Percentiles rank a stretch among this genome's conserved stretches.
Evolutionary conservation across 1,140 invertebrate species (phyloP).

Genomic region (Homarus americanus): DNA sequence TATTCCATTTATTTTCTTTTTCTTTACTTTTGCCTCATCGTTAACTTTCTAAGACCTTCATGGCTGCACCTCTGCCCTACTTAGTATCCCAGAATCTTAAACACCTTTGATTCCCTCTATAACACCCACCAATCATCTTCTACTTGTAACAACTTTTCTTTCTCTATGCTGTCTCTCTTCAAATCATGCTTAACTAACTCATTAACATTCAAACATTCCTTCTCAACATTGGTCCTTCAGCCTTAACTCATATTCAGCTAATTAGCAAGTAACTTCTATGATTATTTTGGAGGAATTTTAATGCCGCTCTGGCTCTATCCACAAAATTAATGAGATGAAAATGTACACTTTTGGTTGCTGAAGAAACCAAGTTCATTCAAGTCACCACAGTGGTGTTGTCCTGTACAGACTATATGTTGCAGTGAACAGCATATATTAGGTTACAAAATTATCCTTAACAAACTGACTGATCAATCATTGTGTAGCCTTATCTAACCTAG

Average conservation of each 20-base stretch:
- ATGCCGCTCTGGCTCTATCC: background rate
- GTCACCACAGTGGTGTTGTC: background rate
- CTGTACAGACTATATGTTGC: background rate
- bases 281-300: background rate
- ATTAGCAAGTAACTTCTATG: background rate
- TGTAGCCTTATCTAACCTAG: no score
- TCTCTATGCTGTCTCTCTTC: background rate
- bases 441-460: background rate
- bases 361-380: background rate
- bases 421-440: background rate
- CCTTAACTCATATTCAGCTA: background rate
- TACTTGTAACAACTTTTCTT: background rate
- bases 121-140: background rate
- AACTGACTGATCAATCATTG: no score
- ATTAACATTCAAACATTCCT: background rate
- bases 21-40: background rate
- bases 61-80: background rate
- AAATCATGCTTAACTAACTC: background rate
- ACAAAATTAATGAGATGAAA: background rate
- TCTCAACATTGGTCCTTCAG: background rate
- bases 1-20: background rate
- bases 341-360: background rate
- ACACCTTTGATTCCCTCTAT: background rate
- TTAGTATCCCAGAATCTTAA: background rate
- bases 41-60: background rate